Conservation (phyloP, 1,140 invertebrate genomes). For the Ceratina calcarata region DNA sequence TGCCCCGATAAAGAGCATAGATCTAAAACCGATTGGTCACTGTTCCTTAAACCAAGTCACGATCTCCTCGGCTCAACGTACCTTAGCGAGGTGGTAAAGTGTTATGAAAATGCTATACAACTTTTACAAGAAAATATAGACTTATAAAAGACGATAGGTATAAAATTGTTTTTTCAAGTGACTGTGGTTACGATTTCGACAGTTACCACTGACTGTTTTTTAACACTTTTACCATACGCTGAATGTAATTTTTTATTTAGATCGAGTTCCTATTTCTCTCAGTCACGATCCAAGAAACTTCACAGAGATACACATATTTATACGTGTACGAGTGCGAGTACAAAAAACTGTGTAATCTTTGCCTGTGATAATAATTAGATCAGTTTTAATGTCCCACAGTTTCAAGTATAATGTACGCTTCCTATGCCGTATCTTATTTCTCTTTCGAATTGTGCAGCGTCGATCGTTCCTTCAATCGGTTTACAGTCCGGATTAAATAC, state of each 20-base stretch:
- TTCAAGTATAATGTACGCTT: conserved; percentile 67
- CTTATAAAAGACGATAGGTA: neutral
- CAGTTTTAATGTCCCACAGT: neutral
- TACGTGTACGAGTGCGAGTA: neutral
- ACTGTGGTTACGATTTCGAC: conserved; percentile 8
- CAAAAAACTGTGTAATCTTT: conserved; percentile 22
- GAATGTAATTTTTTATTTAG: conserved; percentile 7
- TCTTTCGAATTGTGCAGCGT: conserved; percentile 96
- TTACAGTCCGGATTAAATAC: conserved; percentile 98
- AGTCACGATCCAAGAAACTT: neutral
- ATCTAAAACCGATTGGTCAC: conserved; percentile 81
- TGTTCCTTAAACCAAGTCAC: conserved; percentile 81
- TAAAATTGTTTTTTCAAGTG: conserved; percentile 5
- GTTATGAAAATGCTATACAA: conserved; percentile 63
- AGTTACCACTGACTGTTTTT: neutral
- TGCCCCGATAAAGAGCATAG: conserved; percentile 65
- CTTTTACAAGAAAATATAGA: conserved; percentile 58
- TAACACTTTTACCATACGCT: conserved; percentile 6
- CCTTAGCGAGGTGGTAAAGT: conserved; percentile 66
- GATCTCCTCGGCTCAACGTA: conserved; percentile 47
- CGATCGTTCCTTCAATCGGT: conserved; percentile 95
- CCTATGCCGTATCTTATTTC: conserved; percentile 87
- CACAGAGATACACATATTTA: conserved; percentile 5
- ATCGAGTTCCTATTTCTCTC: conserved; percentile 26
- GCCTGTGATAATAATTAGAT: conserved; percentile 25